Evolutionary conservation across 2,888 invertebrate species (phyloP), one percentile per base, ranked within the genome.

Genomic region (Metalampra italica): DNA sequence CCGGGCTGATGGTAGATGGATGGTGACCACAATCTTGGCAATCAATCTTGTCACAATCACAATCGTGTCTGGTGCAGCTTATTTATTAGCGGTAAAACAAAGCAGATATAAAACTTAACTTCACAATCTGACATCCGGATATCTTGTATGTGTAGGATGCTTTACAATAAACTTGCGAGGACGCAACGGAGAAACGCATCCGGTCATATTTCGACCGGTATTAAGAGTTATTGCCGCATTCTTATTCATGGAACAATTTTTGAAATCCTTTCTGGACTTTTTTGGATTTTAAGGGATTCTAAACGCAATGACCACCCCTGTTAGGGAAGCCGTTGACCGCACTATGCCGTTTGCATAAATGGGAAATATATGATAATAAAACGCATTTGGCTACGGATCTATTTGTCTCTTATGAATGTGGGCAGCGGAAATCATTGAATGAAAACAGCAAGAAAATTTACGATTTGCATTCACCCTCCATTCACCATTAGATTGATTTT

Each of bases 211-310:
- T 80, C 64, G 76, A 73, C 75, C 72, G 71, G 78, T 71, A 82
- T 83, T 84, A 80, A 75, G 80, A 82, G 70, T 80, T 82, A 85
- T 85, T 66, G 74, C 78, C 78, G 73, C 78, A 82, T 86, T 85
- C 80, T 82, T 87, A 87, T 88, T 86, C 87, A 85, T 85, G 70
- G 79, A 74, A 78, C 79, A 76, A 83, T 86, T 83, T 79, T 73
- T 67, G 69, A 81, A 80, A 83, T 82, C 77, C 78, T 77, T 74
- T 62, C 63, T 60, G 13, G 49, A 48, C 45, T 55, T 56, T 56
- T 67, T 63, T 60, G 55, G 56, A 60, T 57, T 62, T 62, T 54
- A 57, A 54, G 59, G 63, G 58, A 54, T 56, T 52, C 49, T 45
- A 29, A 52, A 52, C 48, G 52, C 54, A 52, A 55, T 60, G 60